These are phyloP conservation scores for Melipona quadrifasciata DNA, from an alignment of 1,140 invertebrate species.

Conservation along the genomic window DNA sequence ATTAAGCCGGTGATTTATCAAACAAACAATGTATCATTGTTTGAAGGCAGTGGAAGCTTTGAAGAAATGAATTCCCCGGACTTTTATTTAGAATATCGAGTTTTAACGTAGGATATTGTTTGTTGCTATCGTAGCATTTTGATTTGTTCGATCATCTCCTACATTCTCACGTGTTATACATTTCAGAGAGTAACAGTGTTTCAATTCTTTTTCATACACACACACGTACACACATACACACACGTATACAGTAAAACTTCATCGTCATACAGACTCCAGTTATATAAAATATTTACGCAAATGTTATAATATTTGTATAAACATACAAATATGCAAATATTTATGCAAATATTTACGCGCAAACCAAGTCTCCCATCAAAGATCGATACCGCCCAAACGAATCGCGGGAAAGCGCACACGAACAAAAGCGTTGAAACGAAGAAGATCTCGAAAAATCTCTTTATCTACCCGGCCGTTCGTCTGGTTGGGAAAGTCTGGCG, in stretches of 20 bases:
- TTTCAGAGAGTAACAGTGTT: not conserved
- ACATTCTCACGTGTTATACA: not conserved
- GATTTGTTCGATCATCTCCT: not conserved
- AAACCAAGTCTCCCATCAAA: too few relatives aligned
- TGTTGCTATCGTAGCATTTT: not conserved
- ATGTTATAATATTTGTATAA: too few relatives aligned
- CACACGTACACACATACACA: too few relatives aligned
- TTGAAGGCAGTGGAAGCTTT: not conserved
- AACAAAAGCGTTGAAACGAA: not conserved
- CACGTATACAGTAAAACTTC: too few relatives aligned
- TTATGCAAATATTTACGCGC: too few relatives aligned
- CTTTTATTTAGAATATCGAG: not conserved
- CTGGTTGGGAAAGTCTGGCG: too few relatives aligned
- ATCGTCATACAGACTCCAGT: not conserved
- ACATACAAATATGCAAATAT: too few relatives aligned
- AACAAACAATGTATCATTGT: too few relatives aligned
- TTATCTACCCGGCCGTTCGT: not conserved
- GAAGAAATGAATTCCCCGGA: not conserved
- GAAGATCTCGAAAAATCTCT: not conserved
- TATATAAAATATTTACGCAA: not conserved
- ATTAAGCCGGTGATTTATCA: not conserved
- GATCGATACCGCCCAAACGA: not conserved
- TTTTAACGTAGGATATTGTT: not conserved
- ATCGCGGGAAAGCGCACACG: not conserved
- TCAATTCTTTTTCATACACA: too few relatives aligned